These are phyloP conservation scores for Conus canariensis DNA, from an alignment of 2,888 invertebrate genomes.

Conservation along the genomic window DNA sequence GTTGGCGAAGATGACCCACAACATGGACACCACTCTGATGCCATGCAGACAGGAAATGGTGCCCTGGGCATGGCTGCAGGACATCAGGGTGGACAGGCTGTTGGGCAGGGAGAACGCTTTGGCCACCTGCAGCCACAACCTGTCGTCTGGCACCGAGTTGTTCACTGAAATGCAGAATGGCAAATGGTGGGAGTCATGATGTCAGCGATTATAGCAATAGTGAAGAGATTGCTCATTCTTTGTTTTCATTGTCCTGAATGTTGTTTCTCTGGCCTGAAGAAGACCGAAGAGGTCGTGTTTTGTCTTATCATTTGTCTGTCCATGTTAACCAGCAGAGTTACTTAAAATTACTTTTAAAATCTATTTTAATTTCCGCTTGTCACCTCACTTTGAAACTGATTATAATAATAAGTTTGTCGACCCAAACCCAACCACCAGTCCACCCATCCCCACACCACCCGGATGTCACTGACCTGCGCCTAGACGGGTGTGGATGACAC, in stretches of 20 bases:
- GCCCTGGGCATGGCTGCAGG: not conserved
- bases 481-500: not conserved
- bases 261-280: too few species aligned
- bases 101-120: constrained; percentile 34
- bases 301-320: too few species aligned
- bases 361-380: too few species aligned
- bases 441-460: not conserved
- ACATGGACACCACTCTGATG: constrained; percentile 39
- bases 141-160: not conserved
- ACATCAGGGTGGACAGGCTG: not conserved
- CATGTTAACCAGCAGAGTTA: too few species aligned
- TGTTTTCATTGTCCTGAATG: too few species aligned
- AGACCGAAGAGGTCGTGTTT: too few species aligned
- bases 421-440: not conserved
- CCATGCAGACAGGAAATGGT: constrained; percentile 35
- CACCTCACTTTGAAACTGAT: too few species aligned
- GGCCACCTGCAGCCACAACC: constrained; percentile 17
- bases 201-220: not conserved
- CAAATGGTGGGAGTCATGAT: not conserved
- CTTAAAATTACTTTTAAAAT: too few species aligned
- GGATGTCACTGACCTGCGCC: not conserved
- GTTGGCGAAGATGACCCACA: constrained; percentile 42
- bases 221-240: not conserved
- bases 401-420: too few species aligned
- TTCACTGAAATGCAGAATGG: not conserved